A percentile compares a stretch with the other conserved stretches of the same genome.
These are phyloP conservation scores for Harpalus rubripes DNA, from an alignment of 2,888 invertebrate species.

Conservation along the genomic window DNA sequence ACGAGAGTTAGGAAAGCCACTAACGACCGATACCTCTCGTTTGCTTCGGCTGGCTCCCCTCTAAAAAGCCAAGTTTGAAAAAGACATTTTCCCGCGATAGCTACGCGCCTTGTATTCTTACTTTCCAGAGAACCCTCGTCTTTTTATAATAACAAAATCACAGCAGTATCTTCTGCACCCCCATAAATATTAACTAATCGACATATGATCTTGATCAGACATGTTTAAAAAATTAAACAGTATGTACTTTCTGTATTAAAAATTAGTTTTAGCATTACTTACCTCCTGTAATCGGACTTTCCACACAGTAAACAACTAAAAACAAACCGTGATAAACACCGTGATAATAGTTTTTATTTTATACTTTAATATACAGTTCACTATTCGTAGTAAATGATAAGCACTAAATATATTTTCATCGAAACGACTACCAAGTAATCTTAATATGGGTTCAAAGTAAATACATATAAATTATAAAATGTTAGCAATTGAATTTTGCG, in stretches of 20 bases:
- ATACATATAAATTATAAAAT: neutral
- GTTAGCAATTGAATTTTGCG: neutral
- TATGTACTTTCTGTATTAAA: neutral
- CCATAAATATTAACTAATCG: too few species aligned
- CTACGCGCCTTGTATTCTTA: too few species aligned
- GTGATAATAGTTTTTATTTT: conserved; percentile 10
- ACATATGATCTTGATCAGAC: too few species aligned
- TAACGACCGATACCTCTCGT: too few species aligned
- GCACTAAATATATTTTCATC: neutral
- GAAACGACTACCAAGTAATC: neutral
- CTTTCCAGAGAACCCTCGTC: too few species aligned
- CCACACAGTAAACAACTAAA: conserved; percentile 20
- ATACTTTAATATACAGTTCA: neutral
- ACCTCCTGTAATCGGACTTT: neutral
- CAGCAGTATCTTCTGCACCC: too few species aligned
- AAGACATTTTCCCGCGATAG: too few species aligned
- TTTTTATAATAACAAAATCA: too few species aligned
- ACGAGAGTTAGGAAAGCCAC: too few species aligned
- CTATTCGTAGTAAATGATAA: conserved; percentile 22
- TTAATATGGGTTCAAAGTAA: conserved; percentile 4
- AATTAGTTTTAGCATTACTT: conserved; percentile 6
- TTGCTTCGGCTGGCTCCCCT: too few species aligned
- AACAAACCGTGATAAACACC: conserved; percentile 17
- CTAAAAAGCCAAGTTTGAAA: too few species aligned
- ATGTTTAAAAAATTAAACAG: too few species aligned